phyloP scores from a whole-genome alignment of 2,888 invertebrate species.

The Machimus rusticus region DNA sequence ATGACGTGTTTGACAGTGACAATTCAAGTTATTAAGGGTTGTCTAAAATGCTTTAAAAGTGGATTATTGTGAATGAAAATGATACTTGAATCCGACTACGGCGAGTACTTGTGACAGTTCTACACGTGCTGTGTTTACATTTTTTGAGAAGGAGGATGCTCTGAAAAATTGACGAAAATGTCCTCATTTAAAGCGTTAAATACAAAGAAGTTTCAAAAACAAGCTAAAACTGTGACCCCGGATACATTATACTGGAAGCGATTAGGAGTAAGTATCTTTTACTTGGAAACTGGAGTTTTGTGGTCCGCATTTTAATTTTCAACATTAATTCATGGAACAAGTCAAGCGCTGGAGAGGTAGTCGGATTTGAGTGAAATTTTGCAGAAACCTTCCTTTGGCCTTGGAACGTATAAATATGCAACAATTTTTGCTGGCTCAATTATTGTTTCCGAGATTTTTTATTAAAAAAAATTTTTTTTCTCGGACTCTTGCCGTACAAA shows the following conservation, averaged over 20 bases:
- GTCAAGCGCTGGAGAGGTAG: too few species aligned
- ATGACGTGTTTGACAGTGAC: conserved; percentile 3
- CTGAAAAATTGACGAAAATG: conserved; percentile 48
- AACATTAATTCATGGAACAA: too few species aligned
- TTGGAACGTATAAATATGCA: too few species aligned
- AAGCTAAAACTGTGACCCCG: conserved; percentile 70
- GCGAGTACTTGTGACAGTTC: background rate
- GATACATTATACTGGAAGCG: conserved; percentile 90
- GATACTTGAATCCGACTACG: background rate
- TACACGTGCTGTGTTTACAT: conserved; percentile 14
- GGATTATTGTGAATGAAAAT: background rate
- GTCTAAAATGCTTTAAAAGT: background rate
- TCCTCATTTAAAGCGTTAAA: conserved; percentile 56
- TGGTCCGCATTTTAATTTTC: background rate
- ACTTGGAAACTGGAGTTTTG: background rate
- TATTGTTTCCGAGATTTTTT: too few species aligned
- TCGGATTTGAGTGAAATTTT: too few species aligned
- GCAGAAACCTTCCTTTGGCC: too few species aligned
- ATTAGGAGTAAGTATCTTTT: conserved; percentile 74
- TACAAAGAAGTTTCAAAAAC: conserved; percentile 55
- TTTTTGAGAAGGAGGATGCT: background rate
- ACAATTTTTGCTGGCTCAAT: too few species aligned
- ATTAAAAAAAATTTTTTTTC: too few species aligned
- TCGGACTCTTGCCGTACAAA: too few species aligned
- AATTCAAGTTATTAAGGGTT: background rate